Evolutionary conservation across 1,140 invertebrate species (phyloP).

Genomic region (Apis florea): DNA sequence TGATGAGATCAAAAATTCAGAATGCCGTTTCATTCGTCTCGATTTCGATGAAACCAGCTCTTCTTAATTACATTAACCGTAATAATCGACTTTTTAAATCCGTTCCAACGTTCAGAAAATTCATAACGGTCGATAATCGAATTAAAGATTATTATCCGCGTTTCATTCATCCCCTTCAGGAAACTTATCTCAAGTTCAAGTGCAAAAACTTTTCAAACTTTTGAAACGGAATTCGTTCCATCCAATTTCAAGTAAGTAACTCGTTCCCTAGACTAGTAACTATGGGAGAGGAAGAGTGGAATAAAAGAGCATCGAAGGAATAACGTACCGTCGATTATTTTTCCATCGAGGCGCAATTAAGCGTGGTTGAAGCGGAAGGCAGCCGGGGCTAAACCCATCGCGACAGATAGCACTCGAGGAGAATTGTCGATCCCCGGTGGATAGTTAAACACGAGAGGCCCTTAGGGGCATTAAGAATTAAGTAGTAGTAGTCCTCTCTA

Average conservation of each 20-base stretch:
- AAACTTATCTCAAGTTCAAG: too few species aligned
- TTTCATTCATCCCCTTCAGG: too few species aligned
- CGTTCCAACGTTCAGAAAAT: too few species aligned
- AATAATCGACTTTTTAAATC: too few species aligned
- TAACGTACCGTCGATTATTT: neutral
- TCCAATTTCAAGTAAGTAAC: neutral
- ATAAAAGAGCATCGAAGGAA: neutral
- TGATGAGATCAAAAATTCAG: too few species aligned
- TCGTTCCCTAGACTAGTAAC: neutral
- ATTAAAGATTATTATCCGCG: too few species aligned
- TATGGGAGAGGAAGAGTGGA: too few species aligned
- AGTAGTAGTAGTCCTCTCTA: constrained; percentile 44
- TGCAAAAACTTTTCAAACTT: too few species aligned
- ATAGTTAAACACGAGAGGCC: constrained; percentile 40
- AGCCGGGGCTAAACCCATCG: constrained; percentile 7
- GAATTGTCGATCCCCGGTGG: constrained; percentile 22
- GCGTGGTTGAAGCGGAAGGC: neutral
- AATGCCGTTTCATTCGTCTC: too few species aligned
- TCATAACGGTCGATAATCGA: too few species aligned
- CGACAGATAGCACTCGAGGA: constrained; percentile 10
- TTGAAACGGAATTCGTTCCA: neutral
- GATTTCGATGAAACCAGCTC: too few species aligned
- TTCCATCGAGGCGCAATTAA: constrained; percentile 21
- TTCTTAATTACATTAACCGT: too few species aligned
- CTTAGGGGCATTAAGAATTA: constrained; percentile 50